phyloP scores from a whole-genome alignment of 2,113 vertebrate genomes.

The Microcebus murinus region DNA sequence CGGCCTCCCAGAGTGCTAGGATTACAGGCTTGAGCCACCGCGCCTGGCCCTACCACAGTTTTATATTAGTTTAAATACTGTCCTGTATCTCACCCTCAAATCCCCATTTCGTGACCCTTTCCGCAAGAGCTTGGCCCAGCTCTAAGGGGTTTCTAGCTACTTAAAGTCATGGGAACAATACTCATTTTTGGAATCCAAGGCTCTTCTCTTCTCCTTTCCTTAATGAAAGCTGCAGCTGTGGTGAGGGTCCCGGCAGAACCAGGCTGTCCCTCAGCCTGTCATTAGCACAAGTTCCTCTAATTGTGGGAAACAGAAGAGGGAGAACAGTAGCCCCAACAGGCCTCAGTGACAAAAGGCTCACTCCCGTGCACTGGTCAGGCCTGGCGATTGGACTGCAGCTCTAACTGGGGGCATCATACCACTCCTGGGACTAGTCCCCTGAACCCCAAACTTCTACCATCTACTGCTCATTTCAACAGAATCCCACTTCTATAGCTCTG shows the following conservation, averaged over 20 bases:
- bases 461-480: neutral
- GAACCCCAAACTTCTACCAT: neutral
- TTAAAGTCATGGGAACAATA: neutral
- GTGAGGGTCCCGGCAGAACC: neutral
- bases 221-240: neutral
- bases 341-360: neutral
- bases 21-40: no score
- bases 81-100: neutral
- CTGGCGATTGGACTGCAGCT: neutral
- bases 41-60: neutral
- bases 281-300: neutral
- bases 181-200: neutral
- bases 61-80: neutral
- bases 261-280: neutral
- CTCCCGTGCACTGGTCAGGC: neutral
- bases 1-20: no score
- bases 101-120: neutral
- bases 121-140: neutral
- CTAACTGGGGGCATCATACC: no score
- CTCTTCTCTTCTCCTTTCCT: neutral
- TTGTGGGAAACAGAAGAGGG: neutral
- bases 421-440: neutral
- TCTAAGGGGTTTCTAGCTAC: neutral
- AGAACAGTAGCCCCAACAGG: neutral
- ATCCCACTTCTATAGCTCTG: neutral